Evolutionary conservation across 1,140 invertebrate species (phyloP), one percentile per base, ranked within the genome.

Genomic region (Apis dorsata): DNA sequence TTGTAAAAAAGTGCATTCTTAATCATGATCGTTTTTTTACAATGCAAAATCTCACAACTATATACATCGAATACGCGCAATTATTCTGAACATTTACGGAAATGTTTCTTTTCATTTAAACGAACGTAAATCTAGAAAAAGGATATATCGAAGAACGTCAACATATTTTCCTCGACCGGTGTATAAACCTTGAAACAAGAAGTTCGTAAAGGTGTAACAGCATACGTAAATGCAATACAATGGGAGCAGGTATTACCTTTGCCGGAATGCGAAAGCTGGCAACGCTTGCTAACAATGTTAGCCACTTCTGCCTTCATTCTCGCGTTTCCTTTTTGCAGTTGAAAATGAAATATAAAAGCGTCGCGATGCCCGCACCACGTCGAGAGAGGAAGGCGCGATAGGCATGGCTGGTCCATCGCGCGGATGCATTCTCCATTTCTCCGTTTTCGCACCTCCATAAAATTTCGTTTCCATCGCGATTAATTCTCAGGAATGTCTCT

Each of bases 181-280:
- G 63, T 24, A 84, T 81, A 79, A 88, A 85, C 82, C 78, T 85
- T 68, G 82, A 85, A 85, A 77, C 82, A 76, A 87, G 53, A 87
- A 79, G 76, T 81, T 84, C 34, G 34, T 65, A 66, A 66, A 80
- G 85, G 77, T 79, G 85, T 82, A 75, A 86, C 79, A 66, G 85
- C 85, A 79, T 84, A 81, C 70, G 86, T 71, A 85, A 88, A 88
- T 81, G 83, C 70, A 73, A 87, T 73, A 87, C 82, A 81, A 87
- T 84, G 70, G 65, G 62, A 34, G 72, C 59, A 24, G 62, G 74
- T 82, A 83, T 86, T 79, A 86, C 79, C 86, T 75, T 81, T 77
- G 85, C 69, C 74, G 70, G 76, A 51, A 28, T 21, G 19, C 59
- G 59, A 76, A n/a, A 8, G 72, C 55, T 69, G n/a, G 34, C n/a